Evolutionary conservation across 2,888 invertebrate genomes (phyloP).

Genomic region (Gnatocerus cornutus): DNA sequence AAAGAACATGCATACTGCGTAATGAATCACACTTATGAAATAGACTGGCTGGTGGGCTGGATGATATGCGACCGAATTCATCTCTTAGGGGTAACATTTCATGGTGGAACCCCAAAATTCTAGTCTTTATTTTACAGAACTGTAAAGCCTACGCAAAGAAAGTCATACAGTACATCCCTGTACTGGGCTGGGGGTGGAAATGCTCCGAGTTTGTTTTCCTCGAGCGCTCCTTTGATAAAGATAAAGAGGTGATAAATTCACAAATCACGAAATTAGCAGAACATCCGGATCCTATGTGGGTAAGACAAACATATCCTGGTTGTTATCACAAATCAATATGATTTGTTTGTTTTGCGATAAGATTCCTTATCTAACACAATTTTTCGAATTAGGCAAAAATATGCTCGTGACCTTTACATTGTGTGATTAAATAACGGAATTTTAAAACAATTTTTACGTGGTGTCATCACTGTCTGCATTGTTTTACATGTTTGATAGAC

Average conservation of each 20-base stretch:
- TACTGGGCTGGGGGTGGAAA: conserved; percentile 97
- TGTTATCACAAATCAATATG: not conserved
- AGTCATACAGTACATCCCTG: conserved; percentile 90
- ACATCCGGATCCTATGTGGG: conserved; percentile 94
- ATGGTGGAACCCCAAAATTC: not conserved
- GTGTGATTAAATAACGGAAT: too few relatives aligned
- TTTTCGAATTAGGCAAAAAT: too few relatives aligned
- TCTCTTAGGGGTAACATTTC: conserved; percentile 87
- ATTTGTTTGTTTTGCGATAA: too few relatives aligned
- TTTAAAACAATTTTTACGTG: too few relatives aligned
- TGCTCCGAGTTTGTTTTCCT: conserved; percentile 96
- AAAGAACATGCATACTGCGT: conserved; percentile 92
- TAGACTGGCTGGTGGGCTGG: conserved; percentile 97
- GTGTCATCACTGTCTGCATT: too few relatives aligned
- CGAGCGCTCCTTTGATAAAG: conserved; percentile 93
- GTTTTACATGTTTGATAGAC: too few relatives aligned
- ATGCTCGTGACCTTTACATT: too few relatives aligned
- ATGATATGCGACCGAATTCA: conserved; percentile 86
- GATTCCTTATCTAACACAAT: not conserved
- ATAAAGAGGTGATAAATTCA: conserved; percentile 85
- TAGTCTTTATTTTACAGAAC: conserved; percentile 75
- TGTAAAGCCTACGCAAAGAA: conserved; percentile 97
- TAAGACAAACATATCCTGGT: conserved; percentile 65
- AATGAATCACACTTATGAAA: conserved; percentile 97
- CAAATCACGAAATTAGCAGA: conserved; percentile 88